Percentiles rank a stretch among this genome's conserved stretches.
Evolutionary conservation across 2,113 vertebrate genomes (phyloP).

Genomic region (Orycteropus afer): DNA sequence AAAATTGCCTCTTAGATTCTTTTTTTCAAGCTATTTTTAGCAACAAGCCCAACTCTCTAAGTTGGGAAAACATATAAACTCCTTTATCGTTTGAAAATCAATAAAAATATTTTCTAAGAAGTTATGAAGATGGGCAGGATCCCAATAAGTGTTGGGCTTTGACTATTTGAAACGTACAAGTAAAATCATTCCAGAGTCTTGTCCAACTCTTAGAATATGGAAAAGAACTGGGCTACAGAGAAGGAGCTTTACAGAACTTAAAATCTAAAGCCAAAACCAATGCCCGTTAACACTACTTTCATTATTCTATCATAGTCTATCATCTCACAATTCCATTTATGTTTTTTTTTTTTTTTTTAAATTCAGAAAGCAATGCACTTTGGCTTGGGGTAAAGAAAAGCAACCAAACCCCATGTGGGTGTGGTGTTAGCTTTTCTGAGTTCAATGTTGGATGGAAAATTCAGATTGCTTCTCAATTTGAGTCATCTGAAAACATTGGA

Average conservation of each 20-base stretch:
- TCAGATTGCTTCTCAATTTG: slow-evolving; percentile 72
- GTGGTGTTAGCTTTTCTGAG: slow-evolving; percentile 62
- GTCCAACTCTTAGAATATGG: background rate
- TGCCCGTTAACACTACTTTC: background rate
- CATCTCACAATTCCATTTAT: background rate
- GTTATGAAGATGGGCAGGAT: slow-evolving; percentile 16
- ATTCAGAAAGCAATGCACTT: slow-evolving; percentile 55
- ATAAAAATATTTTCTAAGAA: slow-evolving; percentile 23
- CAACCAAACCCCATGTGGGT: slow-evolving; percentile 67
- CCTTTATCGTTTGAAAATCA: slow-evolving; percentile 42
- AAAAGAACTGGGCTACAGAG: slow-evolving; percentile 14
- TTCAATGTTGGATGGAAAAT: slow-evolving; percentile 71
- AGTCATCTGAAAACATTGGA: slow-evolving; percentile 79
- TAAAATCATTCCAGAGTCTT: slow-evolving; percentile 34
- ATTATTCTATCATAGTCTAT: slow-evolving; percentile 37
- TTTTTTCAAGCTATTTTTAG: slow-evolving; percentile 53
- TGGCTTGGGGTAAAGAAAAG: slow-evolving; percentile 52
- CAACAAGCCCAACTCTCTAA: background rate
- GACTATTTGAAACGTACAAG: slow-evolving; percentile 45
- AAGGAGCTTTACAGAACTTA: slow-evolving; percentile 29
- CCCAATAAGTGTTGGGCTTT: slow-evolving; percentile 34
- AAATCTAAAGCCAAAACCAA: slow-evolving; percentile 36
- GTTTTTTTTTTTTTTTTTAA: background rate
- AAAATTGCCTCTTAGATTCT: slow-evolving; percentile 24
- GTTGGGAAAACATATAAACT: slow-evolving; percentile 9